Conservation (phyloP, 2,113 vertebrate species). For the Cettia cetti region DNA sequence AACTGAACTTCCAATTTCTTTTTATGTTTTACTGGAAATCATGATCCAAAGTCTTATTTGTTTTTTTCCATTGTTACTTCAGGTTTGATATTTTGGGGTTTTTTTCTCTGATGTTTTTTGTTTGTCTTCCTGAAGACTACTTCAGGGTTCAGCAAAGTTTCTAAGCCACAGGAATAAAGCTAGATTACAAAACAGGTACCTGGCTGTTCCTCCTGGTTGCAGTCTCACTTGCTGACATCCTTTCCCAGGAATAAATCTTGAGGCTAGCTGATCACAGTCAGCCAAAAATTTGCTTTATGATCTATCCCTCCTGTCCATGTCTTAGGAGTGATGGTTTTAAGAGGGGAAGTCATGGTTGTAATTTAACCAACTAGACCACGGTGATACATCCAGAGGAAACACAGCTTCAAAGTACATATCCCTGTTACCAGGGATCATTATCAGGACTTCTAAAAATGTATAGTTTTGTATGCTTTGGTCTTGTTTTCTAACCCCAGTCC, state of each 20-base stretch:
- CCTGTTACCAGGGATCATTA: background rate
- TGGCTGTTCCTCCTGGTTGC: background rate
- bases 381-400: background rate
- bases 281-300: background rate
- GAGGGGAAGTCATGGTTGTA: background rate
- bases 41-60: background rate
- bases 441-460: background rate
- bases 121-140: background rate
- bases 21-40: background rate
- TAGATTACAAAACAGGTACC: background rate
- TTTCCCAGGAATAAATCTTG: background rate
- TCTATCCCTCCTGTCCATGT: background rate
- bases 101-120: background rate
- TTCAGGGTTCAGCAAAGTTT: background rate
- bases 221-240: background rate
- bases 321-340: background rate
- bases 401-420: background rate
- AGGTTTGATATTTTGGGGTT: background rate
- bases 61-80: background rate
- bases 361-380: background rate
- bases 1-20: background rate
- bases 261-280: background rate
- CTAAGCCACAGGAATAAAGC: background rate
- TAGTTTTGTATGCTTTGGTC: background rate
- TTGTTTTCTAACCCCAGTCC: background rate